Base-by-base conservation (phyloP, 2,888 invertebrate species). In the Lithophane leautieri region DNA sequence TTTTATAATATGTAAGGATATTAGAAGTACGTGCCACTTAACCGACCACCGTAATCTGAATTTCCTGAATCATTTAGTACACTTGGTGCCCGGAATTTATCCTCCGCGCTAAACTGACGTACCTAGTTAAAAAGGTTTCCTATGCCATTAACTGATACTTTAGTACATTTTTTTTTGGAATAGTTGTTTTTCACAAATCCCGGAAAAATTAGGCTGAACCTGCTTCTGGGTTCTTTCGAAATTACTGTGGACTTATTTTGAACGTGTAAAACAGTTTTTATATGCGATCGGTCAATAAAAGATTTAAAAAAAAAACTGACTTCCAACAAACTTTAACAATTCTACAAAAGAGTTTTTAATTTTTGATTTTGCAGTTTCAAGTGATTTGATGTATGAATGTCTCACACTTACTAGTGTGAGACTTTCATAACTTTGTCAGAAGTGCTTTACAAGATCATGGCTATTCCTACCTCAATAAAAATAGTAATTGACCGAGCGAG, bases 41-140 rank as follows among this genome's bases (percentile, higher is more conserved):
- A 79, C 78, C 60, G n/a, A 69, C 54, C 60, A 69, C 16, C 60
- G 56, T 56, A 72, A 65, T 66, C 63, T 73, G 28, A 78, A 81
- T 83, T 69, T 65, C 68, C 14, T 78, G 65, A 81, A 78, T 65
- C 50, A 83, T 69, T 81, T 72, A 79, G 68, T 56, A 60, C 61
- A 70, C 73, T 79, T 61, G 65, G 61, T 78, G 22, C 28, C n/a
- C 56, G 66, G 25, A 62, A 70, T 69, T 71, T 71, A 84, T 69
- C 44, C 34, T 34, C n/a, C 14, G 14, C 47, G 40, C 42, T 72
- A 71, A 74, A 50, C 54, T 52, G 67, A 65, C 34, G 69, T 50
- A n/a, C n/a, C n/a, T n/a, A 60, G 47, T 69, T 75, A 78, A 76
- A 80, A 50, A 68, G 42, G 71, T 58, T 70, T 72, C 42, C 54